Conservation (phyloP, 2,113 vertebrate genomes). For the Otocyon megalotis region DNA sequence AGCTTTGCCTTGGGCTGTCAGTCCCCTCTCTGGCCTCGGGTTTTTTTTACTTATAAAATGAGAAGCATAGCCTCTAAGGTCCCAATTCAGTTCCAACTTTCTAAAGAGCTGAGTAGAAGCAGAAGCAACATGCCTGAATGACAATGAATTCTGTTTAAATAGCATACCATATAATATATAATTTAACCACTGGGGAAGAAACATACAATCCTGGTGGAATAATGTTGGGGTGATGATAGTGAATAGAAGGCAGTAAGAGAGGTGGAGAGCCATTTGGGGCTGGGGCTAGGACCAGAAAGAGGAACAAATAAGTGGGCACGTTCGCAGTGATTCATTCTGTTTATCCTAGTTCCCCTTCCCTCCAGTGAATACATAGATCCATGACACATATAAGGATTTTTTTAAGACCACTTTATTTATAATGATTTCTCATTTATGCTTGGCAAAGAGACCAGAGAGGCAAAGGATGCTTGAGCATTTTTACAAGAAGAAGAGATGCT, state of each 20-base stretch:
- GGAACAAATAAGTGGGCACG: not conserved
- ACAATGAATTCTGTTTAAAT: not conserved
- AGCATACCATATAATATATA: not conserved
- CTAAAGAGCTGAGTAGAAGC: not conserved
- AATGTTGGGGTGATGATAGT: rapidly evolving
- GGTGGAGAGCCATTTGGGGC: not conserved
- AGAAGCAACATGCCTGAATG: not conserved
- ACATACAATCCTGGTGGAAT: not conserved
- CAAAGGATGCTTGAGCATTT: slow-evolving; percentile 31
- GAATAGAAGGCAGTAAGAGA: not conserved
- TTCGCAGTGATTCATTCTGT: not conserved
- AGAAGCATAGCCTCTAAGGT: not conserved
- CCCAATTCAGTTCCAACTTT: not conserved
- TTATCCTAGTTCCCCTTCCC: not conserved
- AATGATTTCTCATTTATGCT: slow-evolving; percentile 20
- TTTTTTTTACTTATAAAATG: slow-evolving; percentile 39
- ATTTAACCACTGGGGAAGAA: not conserved
- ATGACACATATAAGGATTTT: not conserved
- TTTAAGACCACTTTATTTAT: slow-evolving; percentile 46
- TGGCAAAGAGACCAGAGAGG: slow-evolving; percentile 41
- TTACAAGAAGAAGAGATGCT: slow-evolving; percentile 71
- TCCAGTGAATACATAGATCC: not conserved
- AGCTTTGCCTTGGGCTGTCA: not conserved
- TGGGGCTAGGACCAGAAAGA: not conserved
- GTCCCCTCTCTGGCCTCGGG: not conserved